Evolutionary conservation across 2,888 invertebrate species (phyloP).

Genomic region (Parnassius orleans): DNA sequence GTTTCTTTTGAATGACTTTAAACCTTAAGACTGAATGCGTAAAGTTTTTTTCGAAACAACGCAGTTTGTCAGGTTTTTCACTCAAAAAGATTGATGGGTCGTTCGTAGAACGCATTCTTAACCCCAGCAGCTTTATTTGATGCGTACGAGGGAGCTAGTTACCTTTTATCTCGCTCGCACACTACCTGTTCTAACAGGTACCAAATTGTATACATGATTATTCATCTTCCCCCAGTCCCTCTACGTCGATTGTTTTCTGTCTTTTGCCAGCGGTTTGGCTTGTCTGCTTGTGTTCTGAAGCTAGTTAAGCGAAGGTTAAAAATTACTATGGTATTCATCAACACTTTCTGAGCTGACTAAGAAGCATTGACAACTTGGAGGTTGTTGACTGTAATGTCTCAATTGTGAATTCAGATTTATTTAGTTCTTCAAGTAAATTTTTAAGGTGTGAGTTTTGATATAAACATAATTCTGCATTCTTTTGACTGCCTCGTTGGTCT

Average conservation of each 20-base stretch:
- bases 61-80: constrained; percentile 20
- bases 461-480: too few relatives aligned
- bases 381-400: too few relatives aligned
- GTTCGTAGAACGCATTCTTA: constrained; percentile 31
- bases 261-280: constrained; percentile 21
- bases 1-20: constrained; percentile 1
- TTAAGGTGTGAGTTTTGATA: too few relatives aligned
- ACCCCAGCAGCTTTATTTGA: constrained; percentile 21
- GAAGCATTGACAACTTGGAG: neutral
- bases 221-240: constrained; percentile 37
- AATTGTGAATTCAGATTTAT: too few relatives aligned
- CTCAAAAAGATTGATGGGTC: constrained; percentile 33
- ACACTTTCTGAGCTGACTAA: neutral
- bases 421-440: too few relatives aligned
- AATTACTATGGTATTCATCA: constrained; percentile 5
- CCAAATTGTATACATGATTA: constrained; percentile 43
- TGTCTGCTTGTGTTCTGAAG: neutral
- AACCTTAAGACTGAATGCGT: neutral
- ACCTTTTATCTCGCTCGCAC: constrained; percentile 35
- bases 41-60: constrained; percentile 1
- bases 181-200: constrained; percentile 50
- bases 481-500: too few relatives aligned
- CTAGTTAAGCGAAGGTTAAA: constrained; percentile 10
- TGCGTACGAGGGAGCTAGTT: constrained; percentile 31
- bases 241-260: constrained; percentile 26